Evolutionary conservation across 2,113 vertebrate species (phyloP).

Genomic region (Lasiurus borealis): DNA sequence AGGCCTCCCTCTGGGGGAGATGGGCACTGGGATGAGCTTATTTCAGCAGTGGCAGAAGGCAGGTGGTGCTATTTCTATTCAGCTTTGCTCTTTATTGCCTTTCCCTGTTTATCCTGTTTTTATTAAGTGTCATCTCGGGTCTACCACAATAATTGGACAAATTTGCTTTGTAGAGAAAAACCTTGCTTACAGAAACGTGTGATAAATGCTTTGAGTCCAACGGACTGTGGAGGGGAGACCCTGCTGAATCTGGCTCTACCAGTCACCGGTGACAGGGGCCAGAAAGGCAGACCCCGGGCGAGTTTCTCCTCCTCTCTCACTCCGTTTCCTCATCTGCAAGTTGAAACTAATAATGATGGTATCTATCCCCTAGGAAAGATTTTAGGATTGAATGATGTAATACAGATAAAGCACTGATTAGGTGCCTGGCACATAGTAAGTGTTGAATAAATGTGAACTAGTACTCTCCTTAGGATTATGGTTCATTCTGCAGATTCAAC

Average conservation of each 20-base stretch:
- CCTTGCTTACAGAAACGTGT: not conserved
- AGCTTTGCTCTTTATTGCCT: not conserved
- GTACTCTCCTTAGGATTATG: not conserved
- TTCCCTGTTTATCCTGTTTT: slow-evolving; percentile 32
- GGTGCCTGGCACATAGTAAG: not conserved
- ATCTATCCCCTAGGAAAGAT: not conserved
- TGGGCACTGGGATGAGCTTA: not conserved
- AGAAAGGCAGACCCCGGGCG: not conserved
- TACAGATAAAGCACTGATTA: not conserved
- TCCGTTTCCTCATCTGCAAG: not conserved
- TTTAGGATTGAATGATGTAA: not conserved
- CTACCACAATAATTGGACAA: slow-evolving; percentile 5
- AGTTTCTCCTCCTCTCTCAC: not conserved
- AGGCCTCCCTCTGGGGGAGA: not conserved
- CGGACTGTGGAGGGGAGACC: not conserved
- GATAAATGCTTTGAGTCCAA: not conserved
- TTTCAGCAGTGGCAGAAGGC: not conserved
- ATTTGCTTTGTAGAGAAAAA: slow-evolving; percentile 40
- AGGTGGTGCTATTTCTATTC: not conserved
- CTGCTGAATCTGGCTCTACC: not conserved
- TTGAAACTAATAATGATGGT: not conserved
- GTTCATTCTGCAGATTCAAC: not conserved
- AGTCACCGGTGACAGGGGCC: not conserved
- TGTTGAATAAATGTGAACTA: not conserved
- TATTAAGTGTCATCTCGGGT: slow-evolving; percentile 52